Evolutionary conservation across 1,140 invertebrate genomes (phyloP).

Genomic region (Rhyzopertha dominica): DNA sequence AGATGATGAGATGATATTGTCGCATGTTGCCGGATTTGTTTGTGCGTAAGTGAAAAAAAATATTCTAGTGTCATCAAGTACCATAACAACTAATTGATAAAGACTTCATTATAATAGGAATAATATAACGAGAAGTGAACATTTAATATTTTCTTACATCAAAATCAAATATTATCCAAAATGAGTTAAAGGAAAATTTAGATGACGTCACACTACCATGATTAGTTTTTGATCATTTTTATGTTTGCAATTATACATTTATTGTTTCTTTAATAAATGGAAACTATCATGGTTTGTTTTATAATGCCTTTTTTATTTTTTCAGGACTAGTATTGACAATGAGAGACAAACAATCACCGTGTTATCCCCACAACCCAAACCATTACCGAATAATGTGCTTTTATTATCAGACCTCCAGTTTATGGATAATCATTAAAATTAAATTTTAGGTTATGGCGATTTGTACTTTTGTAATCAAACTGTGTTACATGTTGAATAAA

Average conservation of each 20-base stretch:
- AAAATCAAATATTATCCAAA: background rate
- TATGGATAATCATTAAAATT: conserved; percentile 70
- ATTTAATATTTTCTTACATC: no score
- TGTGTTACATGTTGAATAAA: no score
- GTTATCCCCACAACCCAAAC: conserved; percentile 86
- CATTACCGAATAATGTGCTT: conserved; percentile 74
- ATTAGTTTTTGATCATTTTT: no score
- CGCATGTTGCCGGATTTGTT: conserved; percentile 88
- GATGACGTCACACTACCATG: no score
- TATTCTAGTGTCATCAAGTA: background rate
- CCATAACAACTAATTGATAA: background rate
- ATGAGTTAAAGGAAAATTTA: no score
- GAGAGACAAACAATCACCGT: conserved; percentile 83
- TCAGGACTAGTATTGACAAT: conserved; percentile 83
- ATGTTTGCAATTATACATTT: no score
- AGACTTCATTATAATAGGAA: no score
- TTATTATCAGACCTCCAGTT: conserved; percentile 80
- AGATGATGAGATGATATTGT: conserved; percentile 77
- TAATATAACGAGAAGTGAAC: no score
- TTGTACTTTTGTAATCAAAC: no score
- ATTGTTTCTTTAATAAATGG: conserved; percentile 15
- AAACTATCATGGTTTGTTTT: conserved; percentile 8
- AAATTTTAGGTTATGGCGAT: no score
- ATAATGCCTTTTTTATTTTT: conserved; percentile 33
- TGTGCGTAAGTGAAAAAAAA: conserved; percentile 75